Evolutionary conservation across 2,113 vertebrate genomes (phyloP).

Genomic region (Panthera uncia): DNA sequence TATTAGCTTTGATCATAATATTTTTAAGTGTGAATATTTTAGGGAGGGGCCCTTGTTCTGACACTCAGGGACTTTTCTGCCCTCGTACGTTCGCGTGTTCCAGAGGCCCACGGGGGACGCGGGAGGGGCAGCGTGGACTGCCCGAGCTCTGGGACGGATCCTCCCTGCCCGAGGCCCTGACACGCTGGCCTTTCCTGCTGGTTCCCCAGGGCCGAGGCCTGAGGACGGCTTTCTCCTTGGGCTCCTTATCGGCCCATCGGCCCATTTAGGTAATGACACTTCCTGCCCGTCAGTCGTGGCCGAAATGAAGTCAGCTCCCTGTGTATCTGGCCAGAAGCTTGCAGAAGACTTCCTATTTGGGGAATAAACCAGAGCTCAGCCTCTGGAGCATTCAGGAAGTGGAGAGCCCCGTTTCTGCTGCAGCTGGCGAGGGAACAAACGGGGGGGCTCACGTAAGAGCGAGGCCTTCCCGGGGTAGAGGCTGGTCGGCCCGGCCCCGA

Average conservation of each 20-base stretch:
- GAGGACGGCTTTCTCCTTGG: neutral
- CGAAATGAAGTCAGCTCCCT: constrained; percentile 77
- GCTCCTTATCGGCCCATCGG: neutral
- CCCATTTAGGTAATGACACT: constrained; percentile 68
- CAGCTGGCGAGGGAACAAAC: constrained; percentile 77
- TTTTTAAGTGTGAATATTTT: accelerated
- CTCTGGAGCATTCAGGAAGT: constrained; percentile 80
- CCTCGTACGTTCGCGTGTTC: neutral
- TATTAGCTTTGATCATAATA: accelerated
- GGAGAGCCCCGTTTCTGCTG: constrained; percentile 82
- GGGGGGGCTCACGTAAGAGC: constrained; percentile 74
- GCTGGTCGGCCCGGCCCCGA: constrained; percentile 62
- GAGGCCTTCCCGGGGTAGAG: constrained; percentile 30
- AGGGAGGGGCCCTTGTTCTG: accelerated
- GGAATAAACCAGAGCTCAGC: constrained; percentile 77
- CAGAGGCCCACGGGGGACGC: accelerated
- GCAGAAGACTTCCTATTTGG: constrained; percentile 81
- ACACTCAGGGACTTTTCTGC: neutral
- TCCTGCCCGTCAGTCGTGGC: constrained; percentile 76
- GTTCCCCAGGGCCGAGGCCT: neutral
- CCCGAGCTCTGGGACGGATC: neutral
- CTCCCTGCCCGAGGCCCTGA: neutral
- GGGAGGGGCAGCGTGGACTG: neutral
- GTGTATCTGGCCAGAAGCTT: constrained; percentile 69
- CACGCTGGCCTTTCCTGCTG: neutral